Evolutionary conservation across 1,140 invertebrate species (phyloP).

Genomic region (Propsilocerus akamusi): DNA sequence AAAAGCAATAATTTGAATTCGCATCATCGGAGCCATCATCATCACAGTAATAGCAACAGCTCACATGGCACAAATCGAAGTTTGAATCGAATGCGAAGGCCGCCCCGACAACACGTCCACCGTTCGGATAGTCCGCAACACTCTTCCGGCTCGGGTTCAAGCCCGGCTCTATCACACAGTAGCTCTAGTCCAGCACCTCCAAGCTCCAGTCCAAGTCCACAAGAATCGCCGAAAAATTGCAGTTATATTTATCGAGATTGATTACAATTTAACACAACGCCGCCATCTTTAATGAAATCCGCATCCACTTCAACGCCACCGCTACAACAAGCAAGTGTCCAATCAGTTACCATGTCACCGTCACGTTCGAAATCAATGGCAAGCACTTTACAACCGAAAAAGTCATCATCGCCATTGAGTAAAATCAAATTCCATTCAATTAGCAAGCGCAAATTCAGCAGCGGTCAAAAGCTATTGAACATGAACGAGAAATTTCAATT

Average conservation of each 20-base stretch:
- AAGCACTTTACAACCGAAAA: neutral
- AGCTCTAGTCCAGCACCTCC: conserved; percentile 25
- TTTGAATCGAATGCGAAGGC: conserved; percentile 1
- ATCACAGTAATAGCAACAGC: neutral
- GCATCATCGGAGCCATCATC: conserved; percentile 1
- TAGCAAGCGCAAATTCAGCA: neutral
- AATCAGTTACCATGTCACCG: neutral
- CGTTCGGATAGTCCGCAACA: conserved; percentile 25
- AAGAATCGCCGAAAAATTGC: conserved; percentile 26
- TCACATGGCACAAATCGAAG: conserved; percentile 2
- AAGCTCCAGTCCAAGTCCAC: conserved; percentile 24
- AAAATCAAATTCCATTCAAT: conserved; percentile 2
- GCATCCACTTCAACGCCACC: neutral
- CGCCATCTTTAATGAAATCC: neutral
- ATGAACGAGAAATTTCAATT: neutral
- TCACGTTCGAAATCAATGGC: neutral
- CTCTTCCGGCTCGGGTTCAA: conserved; percentile 22
- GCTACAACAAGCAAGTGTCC: neutral
- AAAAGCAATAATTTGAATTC: conserved; percentile 4
- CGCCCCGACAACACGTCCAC: conserved; percentile 10
- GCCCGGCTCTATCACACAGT: conserved; percentile 24
- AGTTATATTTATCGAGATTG: conserved; percentile 26
- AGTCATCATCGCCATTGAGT: neutral
- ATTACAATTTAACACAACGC: conserved; percentile 24
- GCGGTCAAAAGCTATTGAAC: neutral